Evolutionary conservation across 2,113 vertebrate species (phyloP).

Genomic region (Dissostichus mawsoni): DNA sequence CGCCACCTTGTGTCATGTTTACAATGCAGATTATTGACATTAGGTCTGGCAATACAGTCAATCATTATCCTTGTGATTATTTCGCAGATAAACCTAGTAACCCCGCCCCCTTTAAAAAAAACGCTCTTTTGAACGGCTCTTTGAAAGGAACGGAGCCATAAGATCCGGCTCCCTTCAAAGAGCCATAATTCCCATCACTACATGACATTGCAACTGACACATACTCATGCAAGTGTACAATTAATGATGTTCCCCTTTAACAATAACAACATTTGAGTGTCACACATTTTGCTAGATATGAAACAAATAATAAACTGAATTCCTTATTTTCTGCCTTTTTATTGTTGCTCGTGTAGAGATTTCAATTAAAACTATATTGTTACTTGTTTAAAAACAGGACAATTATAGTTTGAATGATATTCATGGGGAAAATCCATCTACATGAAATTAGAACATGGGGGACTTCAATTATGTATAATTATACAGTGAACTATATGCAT

Average conservation of each 20-base stretch:
- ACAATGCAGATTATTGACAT: no score
- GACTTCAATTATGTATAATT: slow-evolving; percentile 14
- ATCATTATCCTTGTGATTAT: no score
- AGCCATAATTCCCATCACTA: no score
- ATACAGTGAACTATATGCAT: slow-evolving; percentile 14
- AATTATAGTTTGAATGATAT: not conserved
- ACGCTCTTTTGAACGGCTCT: no score
- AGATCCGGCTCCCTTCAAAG: no score
- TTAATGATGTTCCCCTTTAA: not conserved
- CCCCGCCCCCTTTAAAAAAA: no score
- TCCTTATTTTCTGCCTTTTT: not conserved
- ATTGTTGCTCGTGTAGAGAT: not conserved
- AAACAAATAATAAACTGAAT: not conserved
- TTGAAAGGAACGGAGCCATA: no score
- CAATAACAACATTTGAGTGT: not conserved
- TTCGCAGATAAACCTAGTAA: no score
- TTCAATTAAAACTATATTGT: not conserved
- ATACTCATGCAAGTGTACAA: not conserved
- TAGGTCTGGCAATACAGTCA: no score
- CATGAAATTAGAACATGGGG: not conserved
- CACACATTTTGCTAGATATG: not conserved
- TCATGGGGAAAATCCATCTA: not conserved
- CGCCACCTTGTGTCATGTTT: no score
- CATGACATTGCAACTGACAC: not conserved
- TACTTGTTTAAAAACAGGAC: no score